phyloP scores from a whole-genome alignment of 1,140 invertebrate genomes.

The Diploscapter pachys region DNA sequence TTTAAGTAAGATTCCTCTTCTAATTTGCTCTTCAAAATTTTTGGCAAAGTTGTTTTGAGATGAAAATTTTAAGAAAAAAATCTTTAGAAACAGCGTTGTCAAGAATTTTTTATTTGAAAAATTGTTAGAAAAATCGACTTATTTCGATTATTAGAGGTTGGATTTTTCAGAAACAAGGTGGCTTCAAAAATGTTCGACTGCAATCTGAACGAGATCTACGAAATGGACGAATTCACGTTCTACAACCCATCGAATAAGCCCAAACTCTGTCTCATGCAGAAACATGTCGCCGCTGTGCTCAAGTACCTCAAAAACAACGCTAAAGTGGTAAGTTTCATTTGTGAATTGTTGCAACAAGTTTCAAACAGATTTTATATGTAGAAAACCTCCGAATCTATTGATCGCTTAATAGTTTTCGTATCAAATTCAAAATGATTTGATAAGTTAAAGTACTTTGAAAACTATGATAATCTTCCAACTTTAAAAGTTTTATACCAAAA shows the following conservation, averaged over 20 bases:
- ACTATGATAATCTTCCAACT: too few relatives aligned
- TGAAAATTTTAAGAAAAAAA: conserved; percentile 8
- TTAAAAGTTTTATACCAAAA: too few relatives aligned
- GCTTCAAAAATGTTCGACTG: not conserved
- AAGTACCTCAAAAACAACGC: conserved; percentile 15
- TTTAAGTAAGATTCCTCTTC: conserved; percentile 15
- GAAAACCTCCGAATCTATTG: too few relatives aligned
- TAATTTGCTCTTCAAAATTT: not conserved
- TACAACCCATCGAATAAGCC: conserved; percentile 31
- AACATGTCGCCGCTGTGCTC: conserved; percentile 16
- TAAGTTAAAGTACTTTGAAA: too few relatives aligned
- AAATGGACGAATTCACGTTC: conserved; percentile 28
- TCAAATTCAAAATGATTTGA: too few relatives aligned
- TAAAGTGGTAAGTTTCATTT: not conserved
- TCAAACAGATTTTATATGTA: too few relatives aligned
- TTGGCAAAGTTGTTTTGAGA: too few relatives aligned
- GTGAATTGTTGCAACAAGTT: too few relatives aligned
- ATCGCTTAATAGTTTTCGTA: too few relatives aligned
- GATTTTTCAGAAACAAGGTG: conserved; percentile 4
- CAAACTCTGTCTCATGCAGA: conserved; percentile 24
- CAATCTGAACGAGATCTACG: conserved; percentile 14
- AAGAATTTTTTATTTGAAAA: conserved; percentile 3
- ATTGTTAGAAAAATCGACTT: not conserved
- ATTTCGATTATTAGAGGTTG: conserved; percentile 3
- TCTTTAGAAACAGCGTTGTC: conserved; percentile 6